Percentiles rank a stretch among this genome's conserved stretches.
Conservation (phyloP, 2,113 vertebrate species). For the Megaceryle torquata region DNA sequence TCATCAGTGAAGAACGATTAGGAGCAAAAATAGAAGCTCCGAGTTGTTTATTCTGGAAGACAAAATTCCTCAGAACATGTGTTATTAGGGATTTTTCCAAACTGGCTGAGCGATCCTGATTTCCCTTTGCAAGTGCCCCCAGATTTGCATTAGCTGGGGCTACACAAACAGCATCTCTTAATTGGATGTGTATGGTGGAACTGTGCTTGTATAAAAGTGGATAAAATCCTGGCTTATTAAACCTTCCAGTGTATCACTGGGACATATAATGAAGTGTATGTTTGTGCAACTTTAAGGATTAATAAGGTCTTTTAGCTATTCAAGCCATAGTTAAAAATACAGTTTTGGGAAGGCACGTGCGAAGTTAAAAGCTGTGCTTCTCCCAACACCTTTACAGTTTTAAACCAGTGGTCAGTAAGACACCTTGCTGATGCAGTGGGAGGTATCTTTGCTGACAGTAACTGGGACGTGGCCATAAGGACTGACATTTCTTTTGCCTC, state of each 20-base stretch:
- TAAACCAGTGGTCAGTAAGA: neutral
- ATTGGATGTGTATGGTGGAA: neutral
- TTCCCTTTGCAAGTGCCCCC: neutral
- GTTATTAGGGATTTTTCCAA: neutral
- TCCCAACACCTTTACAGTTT: neutral
- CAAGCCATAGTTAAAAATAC: neutral
- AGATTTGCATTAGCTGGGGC: neutral
- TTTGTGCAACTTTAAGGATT: neutral
- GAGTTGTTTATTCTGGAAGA: neutral
- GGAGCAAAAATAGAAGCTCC: neutral
- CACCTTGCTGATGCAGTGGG: neutral
- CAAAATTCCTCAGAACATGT: neutral
- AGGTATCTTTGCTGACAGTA: neutral
- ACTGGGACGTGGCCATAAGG: neutral
- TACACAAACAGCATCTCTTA: neutral
- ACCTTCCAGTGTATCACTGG: fast-evolving
- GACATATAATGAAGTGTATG: neutral
- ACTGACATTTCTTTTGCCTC: neutral
- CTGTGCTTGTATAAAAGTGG: neutral
- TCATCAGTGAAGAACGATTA: neutral
- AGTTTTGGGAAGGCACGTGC: neutral
- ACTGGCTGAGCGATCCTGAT: fast-evolving
- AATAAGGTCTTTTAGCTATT: neutral
- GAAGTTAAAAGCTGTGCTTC: neutral
- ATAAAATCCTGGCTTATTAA: neutral